Conservation (phyloP, 1,140 invertebrate species). For the Venustaconcha ellipsiformis region DNA sequence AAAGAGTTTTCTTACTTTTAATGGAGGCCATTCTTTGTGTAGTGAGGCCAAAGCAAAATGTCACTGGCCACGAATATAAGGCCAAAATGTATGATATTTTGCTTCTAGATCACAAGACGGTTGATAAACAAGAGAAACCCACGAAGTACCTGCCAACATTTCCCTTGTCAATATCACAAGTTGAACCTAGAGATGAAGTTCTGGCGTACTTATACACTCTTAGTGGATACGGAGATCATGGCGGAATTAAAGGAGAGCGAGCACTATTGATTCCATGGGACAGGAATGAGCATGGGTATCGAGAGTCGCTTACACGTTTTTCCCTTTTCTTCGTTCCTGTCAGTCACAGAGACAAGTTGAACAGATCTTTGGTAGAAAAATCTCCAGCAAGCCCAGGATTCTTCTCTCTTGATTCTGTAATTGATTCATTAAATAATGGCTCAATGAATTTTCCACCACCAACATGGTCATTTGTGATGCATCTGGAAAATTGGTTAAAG, state of each 20-base stretch:
- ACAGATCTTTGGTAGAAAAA: slow-evolving; percentile 26
- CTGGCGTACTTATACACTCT: slow-evolving; percentile 24
- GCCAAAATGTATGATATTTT: slow-evolving; percentile 30
- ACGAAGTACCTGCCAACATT: slow-evolving; percentile 25
- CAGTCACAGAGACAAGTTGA: slow-evolving; percentile 24
- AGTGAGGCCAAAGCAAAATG: slow-evolving; percentile 27
- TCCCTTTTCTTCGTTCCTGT: slow-evolving; percentile 28
- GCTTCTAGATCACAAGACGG: slow-evolving; percentile 26
- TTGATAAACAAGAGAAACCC: slow-evolving; percentile 25
- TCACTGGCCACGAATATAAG: slow-evolving; percentile 20
- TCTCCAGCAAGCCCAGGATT: slow-evolving; percentile 25
- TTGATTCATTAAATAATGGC: slow-evolving; percentile 8
- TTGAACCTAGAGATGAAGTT: slow-evolving; percentile 32
- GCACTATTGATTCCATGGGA: slow-evolving; percentile 23
- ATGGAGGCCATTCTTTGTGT: slow-evolving; percentile 29
- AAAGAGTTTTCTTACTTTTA: no score
- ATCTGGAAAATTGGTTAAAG: slow-evolving; percentile 42
- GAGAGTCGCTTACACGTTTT: slow-evolving; percentile 16
- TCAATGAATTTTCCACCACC: slow-evolving; percentile 20
- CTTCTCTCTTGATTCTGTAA: slow-evolving; percentile 20
- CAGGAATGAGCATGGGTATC: slow-evolving; percentile 7
- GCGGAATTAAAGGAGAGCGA: slow-evolving; percentile 31
- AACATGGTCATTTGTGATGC: slow-evolving; percentile 19
- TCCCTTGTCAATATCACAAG: slow-evolving; percentile 4
- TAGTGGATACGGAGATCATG: slow-evolving; percentile 27